Percentiles rank a stretch among this genome's conserved stretches.
phyloP scores from a whole-genome alignment of 2,113 vertebrate species.

The Salvelinus namaycush region DNA sequence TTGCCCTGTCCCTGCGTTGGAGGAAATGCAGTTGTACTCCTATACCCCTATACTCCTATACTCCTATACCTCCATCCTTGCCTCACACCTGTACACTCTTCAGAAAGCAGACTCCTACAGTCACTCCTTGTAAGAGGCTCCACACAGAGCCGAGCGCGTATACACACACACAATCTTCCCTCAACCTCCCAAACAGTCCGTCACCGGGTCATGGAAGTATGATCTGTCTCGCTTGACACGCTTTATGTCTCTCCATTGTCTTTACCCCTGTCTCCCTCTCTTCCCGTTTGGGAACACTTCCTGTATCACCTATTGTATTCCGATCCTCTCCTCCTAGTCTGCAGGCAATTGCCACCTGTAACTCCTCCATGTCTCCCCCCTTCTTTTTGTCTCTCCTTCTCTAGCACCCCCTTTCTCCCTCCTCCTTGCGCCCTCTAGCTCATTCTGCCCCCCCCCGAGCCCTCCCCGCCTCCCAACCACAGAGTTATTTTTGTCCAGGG shows the following conservation, averaged over 20 bases:
- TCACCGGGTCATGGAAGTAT: neutral
- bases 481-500: too few relatives aligned
- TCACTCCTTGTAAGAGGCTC: neutral
- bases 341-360: neutral
- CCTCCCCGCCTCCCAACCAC: too few relatives aligned
- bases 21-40: too few relatives aligned
- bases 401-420: neutral
- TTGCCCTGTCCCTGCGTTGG: too few relatives aligned
- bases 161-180: neutral
- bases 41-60: neutral
- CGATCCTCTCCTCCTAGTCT: neutral
- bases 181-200: neutral
- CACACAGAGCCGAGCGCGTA: neutral
- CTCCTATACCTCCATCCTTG: neutral
- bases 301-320: neutral
- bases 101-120: neutral
- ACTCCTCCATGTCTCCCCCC: neutral
- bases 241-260: neutral
- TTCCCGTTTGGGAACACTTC: neutral
- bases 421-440: neutral
- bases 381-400: neutral
- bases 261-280: neutral
- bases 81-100: neutral
- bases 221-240: neutral
- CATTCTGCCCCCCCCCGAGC: conserved; percentile 12